Conservation (phyloP, 1,140 invertebrate species). For the Drosophila triauraria region DNA sequence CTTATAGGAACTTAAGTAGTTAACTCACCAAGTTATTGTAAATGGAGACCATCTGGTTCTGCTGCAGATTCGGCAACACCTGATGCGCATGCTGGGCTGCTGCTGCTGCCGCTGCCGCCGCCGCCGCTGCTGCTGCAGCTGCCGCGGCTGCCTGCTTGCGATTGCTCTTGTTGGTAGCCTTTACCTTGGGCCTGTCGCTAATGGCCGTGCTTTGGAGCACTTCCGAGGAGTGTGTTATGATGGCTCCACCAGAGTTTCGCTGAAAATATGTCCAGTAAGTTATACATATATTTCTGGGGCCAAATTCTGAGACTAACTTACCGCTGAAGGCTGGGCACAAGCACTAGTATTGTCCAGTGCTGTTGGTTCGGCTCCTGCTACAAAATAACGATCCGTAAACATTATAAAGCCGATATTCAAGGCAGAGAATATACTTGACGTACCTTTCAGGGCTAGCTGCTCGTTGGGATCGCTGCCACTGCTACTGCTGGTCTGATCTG, state of each 20-base stretch:
- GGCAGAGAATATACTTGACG: not conserved
- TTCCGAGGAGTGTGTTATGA: constrained; percentile 85
- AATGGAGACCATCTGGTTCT: constrained; percentile 84
- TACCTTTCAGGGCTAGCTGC: constrained; percentile 53
- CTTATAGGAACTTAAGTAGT: too few species aligned
- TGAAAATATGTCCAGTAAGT: not conserved
- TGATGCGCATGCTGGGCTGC: constrained; percentile 57
- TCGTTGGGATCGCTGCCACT: constrained; percentile 41
- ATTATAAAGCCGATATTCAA: not conserved
- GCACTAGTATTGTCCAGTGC: constrained; percentile 35
- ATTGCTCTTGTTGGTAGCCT: constrained; percentile 91
- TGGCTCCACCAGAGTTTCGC: constrained; percentile 64
- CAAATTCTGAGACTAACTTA: constrained; percentile 13
- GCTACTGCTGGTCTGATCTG: constrained; percentile 10
- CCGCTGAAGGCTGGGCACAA: constrained; percentile 48
- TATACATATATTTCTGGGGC: not conserved
- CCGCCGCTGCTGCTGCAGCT: constrained; percentile 58
- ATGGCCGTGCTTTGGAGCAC: constrained; percentile 89
- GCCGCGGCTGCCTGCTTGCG: constrained; percentile 86
- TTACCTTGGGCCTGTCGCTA: constrained; percentile 92
- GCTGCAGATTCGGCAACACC: constrained; percentile 60
- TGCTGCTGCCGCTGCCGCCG: constrained; percentile 47
- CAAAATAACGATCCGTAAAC: not conserved
- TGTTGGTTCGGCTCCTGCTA: constrained; percentile 44
- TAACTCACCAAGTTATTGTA: constrained; percentile 80